Evolutionary conservation across 2,797 vertebrate species (phyloP).

Genomic region (Pitangus sulphuratus): DNA sequence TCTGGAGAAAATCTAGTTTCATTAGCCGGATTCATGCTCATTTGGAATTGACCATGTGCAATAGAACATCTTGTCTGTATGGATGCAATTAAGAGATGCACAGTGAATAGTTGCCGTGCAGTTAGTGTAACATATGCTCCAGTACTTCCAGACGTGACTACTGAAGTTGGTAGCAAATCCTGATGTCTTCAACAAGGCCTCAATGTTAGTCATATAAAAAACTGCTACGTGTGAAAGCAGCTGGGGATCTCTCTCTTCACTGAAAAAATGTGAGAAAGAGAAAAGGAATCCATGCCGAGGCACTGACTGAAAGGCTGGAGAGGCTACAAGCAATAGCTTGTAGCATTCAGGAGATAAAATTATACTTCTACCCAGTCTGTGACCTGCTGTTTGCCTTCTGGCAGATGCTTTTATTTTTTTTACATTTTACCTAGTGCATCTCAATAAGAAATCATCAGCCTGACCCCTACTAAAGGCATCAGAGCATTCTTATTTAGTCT

Average conservation of each 20-base stretch:
- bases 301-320: neutral
- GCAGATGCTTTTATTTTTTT: neutral
- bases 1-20: constrained; percentile 27
- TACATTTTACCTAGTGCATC: neutral
- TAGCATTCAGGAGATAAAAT: neutral
- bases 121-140: constrained; percentile 41
- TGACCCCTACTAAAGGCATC: neutral
- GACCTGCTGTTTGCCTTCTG: neutral
- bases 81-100: constrained; percentile 56
- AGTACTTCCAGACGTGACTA: constrained; percentile 32
- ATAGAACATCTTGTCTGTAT: constrained; percentile 40
- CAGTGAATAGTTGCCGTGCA: constrained; percentile 46
- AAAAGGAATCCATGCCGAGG: neutral
- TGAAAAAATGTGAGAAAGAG: neutral
- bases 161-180: constrained; percentile 39
- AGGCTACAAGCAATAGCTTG: neutral
- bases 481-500: neutral
- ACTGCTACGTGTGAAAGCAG: neutral
- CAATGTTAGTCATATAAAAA: neutral
- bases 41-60: constrained; percentile 54
- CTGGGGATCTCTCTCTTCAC: neutral
- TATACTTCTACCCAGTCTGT: neutral
- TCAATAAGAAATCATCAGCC: neutral
- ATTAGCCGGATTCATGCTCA: neutral
- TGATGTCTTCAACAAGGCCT: constrained; percentile 43